Base-by-base conservation (phyloP, 2,113 vertebrate genomes). In the Caranx melampygus region DNA sequence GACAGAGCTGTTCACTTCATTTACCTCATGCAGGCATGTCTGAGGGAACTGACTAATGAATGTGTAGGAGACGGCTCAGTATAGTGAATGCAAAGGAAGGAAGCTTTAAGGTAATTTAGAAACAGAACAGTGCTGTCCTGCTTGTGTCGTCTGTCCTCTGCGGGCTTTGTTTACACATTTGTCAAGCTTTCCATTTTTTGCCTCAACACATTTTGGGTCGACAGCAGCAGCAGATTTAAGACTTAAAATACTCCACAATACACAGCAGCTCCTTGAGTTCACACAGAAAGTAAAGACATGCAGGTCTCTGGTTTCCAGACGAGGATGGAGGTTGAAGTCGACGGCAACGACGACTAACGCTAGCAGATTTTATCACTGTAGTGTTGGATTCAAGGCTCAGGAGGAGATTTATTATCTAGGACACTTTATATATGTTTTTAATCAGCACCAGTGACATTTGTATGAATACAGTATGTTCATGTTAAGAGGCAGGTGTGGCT, bases 11-110 rank as follows among this genome's bases (percentile, higher is more conserved):
- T 54, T 78, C 26, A n/a, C 31, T 51, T 61, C 68, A 72, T 64
- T 79, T 77, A 59, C 69, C 60, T 54, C 58, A 57, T 42, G 31
- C 44, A 54, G 52, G 40, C 58, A 34, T 66, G 60, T 63, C 60
- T 75, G 66, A 66, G 61, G 26, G 35, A 37, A 37, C 37, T 7
- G 21, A 52, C 51, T 52, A 7, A 20, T n/a, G 51, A 52, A 52
- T 3, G 47, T 14, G 4, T 18, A 49, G 47, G 3, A 51, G 49
- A 51, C 3, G 21, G 2, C 1, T 54, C n/a, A 21, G 20, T 40
- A n/a, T 40, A 26, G 62, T 37, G 10, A 45, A 40, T 21, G 37
- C 10, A 40, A n/a, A 40, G 9, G 18, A 11, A 40, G 20, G 37
- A 26, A 26, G 26, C 26, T 26, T 26, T 11, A n/a, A 8, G 52